Base-by-base conservation (phyloP, 2,888 invertebrate species). In the Melanotus villosus region DNA sequence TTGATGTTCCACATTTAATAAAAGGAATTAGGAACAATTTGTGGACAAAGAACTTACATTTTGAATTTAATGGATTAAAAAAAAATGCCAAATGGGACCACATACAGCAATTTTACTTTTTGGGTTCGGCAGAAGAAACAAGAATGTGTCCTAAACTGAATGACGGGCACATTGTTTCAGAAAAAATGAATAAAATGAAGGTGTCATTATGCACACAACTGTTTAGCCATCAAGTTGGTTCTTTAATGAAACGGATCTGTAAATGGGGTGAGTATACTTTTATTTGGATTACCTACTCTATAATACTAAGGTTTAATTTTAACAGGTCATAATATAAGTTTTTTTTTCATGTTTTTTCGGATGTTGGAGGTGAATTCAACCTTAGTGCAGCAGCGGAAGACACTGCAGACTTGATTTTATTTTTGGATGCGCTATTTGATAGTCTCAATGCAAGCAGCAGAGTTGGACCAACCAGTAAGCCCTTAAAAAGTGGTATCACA, bases 101-200 rank as follows among this genome's bases (percentile, higher is more conserved):
- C n/a, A n/a, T n/a, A n/a, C n/a, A n/a, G n/a, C n/a, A n/a, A n/a
- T n/a, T n/a, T n/a, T n/a, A n/a, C n/a, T n/a, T n/a, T n/a, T n/a
- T n/a, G 34, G 72, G 73, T 65, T 38, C 56, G 14, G 16, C 23
- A 4, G 63, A 70, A 12, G 72, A 72, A 16, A 65, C 30, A 16
- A 10, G 57, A 16, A 32, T 74, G n/a, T 65, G 63, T 41, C 19
- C 56, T 7, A 71, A 71, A 38, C 32, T 75, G 7, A 73, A 70
- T 12, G 71, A 75, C 26, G 2, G 5, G 7, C 75, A 75, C 52
- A 43, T 75, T 5, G 10, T 73, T 18, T 47, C 45, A 32, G 57
- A 59, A 5, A 70, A 72, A 30, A 68, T 73, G 7, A 74, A 74
- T 21, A 75, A 75, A 70, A 75, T 75, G 70, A 75, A 74, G 34